These are phyloP conservation scores for Sebastiscus tertius DNA, from an alignment of 2,797 vertebrate species.

Conservation along the genomic window DNA sequence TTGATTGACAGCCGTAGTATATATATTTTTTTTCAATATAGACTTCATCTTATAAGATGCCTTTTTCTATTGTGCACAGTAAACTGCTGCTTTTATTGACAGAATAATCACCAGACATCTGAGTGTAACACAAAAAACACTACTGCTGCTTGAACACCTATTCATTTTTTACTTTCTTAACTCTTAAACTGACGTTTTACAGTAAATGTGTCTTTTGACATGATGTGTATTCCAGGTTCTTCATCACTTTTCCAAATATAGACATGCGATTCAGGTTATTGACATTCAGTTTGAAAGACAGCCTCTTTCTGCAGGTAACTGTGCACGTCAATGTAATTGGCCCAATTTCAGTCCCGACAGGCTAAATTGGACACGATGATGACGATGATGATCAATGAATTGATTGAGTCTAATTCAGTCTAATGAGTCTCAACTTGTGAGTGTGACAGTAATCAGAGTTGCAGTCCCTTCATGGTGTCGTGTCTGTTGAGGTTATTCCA, in stretches of 20 bases:
- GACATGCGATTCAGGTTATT: background rate
- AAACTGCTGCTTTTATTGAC: background rate
- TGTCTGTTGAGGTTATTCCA: conserved; percentile 5
- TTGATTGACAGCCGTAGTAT: background rate
- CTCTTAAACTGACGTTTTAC: background rate
- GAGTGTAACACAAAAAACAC: background rate
- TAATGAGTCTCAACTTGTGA: conserved; percentile 41
- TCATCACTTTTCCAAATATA: background rate
- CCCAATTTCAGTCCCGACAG: background rate
- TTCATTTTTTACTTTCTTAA: background rate
- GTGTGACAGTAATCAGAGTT: conserved; percentile 26
- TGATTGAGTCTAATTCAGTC: conserved; percentile 45
- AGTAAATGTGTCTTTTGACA: background rate
- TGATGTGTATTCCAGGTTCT: background rate
- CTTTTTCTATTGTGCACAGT: background rate
- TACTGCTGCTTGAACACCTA: background rate
- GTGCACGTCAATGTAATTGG: conserved; percentile 1
- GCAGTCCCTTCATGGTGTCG: background rate
- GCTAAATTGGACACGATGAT: background rate
- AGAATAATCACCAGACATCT: background rate
- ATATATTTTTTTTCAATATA: background rate
- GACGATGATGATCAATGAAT: conserved; percentile 24
- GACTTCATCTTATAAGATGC: background rate
- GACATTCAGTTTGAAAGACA: background rate
- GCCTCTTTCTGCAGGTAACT: background rate